These are phyloP conservation scores for Oscheius sp. DNA, from an alignment of 2,888 invertebrate species.

Conservation along the genomic window DNA sequence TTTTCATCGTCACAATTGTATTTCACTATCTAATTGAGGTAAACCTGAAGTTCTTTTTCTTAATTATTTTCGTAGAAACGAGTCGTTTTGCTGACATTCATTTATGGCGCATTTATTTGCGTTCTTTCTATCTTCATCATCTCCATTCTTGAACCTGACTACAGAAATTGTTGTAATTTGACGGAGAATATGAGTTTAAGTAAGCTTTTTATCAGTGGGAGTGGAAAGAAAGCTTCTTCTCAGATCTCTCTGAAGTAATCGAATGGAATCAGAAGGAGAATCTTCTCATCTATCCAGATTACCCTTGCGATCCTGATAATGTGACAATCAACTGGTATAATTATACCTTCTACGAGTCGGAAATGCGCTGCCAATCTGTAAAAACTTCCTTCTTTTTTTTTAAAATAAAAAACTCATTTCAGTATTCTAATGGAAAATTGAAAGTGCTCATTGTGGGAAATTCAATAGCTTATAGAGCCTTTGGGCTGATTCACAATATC, in stretches of 20 bases:
- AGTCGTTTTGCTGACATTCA: not conserved
- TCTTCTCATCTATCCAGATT: not conserved
- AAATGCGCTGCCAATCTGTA: constrained; percentile 1
- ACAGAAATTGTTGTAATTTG: no score
- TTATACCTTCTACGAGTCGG: not conserved
- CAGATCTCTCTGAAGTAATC: not conserved
- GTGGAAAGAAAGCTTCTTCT: no score
- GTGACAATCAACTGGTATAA: not conserved
- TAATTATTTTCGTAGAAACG: not conserved
- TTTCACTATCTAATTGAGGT: not conserved
- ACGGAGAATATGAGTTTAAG: no score
- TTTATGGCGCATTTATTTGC: not conserved
- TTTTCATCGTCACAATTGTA: not conserved
- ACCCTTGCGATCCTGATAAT: constrained; percentile 11
- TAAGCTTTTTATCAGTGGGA: no score
- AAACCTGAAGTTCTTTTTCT: not conserved
- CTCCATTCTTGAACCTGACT: not conserved
- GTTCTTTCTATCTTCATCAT: not conserved
- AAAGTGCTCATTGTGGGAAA: constrained; percentile 17
- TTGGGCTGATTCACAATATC: not conserved
- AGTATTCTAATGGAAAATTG: not conserved
- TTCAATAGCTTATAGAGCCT: constrained; percentile 22
- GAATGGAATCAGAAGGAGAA: not conserved
- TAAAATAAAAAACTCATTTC: no score
- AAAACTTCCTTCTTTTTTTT: not conserved